These are phyloP conservation scores for Myiopsitta monachus DNA, from an alignment of 2,113 vertebrate species.

Conservation along the genomic window DNA sequence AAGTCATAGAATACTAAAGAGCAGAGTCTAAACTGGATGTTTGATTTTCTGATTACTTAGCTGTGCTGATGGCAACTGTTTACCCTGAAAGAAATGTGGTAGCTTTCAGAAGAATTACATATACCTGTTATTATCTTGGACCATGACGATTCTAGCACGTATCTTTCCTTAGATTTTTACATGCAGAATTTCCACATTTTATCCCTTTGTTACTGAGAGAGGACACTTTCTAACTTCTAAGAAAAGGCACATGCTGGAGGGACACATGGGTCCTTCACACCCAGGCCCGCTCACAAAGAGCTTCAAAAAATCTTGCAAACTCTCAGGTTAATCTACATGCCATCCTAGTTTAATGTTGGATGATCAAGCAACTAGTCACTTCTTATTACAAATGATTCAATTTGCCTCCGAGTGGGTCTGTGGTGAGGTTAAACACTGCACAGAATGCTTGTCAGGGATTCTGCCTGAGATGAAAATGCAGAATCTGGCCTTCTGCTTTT, in stretches of 20 bases:
- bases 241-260: neutral
- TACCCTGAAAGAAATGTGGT: neutral
- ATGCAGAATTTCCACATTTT: neutral
- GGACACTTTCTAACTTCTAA: neutral
- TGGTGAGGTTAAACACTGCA: neutral
- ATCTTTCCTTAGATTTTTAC: neutral
- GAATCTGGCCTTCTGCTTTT: neutral
- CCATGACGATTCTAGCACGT: neutral
- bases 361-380: neutral
- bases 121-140: neutral
- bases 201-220: neutral
- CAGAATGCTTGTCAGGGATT: neutral
- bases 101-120: neutral
- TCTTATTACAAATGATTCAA: neutral
- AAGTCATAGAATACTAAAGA: constrained; percentile 45
- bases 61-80: neutral
- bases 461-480: neutral
- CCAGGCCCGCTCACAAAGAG: neutral
- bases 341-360: neutral
- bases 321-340: neutral
- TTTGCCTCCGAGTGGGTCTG: neutral
- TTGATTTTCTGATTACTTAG: neutral
- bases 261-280: neutral
- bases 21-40: neutral
- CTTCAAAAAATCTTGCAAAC: neutral